phyloP scores from a whole-genome alignment of 1,140 invertebrate genomes.

The Panulirus ornatus region DNA sequence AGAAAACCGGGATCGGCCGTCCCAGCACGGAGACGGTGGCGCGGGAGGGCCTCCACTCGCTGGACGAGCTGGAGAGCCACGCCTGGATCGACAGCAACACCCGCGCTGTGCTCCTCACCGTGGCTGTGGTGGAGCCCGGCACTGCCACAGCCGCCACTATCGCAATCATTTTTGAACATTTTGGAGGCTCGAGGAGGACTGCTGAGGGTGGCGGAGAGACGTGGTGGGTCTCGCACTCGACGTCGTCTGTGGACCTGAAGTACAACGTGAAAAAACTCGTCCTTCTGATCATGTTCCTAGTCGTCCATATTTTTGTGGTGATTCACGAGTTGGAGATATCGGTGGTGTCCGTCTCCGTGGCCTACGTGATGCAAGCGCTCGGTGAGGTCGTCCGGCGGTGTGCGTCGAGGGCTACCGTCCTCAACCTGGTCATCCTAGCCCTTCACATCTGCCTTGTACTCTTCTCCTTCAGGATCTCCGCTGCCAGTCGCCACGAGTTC shows the following conservation, averaged over 20 bases:
- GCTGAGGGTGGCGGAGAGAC: not conserved
- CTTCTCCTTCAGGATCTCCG: not conserved
- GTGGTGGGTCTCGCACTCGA: constrained; percentile 18
- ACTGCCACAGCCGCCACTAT: not conserved
- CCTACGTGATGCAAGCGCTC: not conserved
- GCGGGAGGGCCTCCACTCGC: not conserved
- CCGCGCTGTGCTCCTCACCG: constrained; percentile 19
- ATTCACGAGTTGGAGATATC: not conserved
- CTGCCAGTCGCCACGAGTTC: not conserved
- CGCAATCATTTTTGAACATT: constrained; percentile 22
- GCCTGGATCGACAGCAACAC: constrained; percentile 1
- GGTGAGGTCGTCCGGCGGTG: not conserved
- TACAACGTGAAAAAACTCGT: not conserved
- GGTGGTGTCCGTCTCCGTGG: not conserved
- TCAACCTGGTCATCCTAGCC: not conserved
- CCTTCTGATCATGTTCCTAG: not conserved
- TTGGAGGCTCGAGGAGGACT: not conserved
- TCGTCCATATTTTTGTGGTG: not conserved
- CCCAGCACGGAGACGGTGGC: not conserved
- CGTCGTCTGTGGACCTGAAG: constrained; percentile 11
- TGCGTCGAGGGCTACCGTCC: not conserved
- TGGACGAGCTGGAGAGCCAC: not conserved
- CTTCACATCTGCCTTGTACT: not conserved
- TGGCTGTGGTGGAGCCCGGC: not conserved
- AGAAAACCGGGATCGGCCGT: not conserved